A percentile compares a stretch with the other conserved stretches of the same genome.
Evolutionary conservation across 2,888 invertebrate species (phyloP).

Genomic region (Onchidella celtica): DNA sequence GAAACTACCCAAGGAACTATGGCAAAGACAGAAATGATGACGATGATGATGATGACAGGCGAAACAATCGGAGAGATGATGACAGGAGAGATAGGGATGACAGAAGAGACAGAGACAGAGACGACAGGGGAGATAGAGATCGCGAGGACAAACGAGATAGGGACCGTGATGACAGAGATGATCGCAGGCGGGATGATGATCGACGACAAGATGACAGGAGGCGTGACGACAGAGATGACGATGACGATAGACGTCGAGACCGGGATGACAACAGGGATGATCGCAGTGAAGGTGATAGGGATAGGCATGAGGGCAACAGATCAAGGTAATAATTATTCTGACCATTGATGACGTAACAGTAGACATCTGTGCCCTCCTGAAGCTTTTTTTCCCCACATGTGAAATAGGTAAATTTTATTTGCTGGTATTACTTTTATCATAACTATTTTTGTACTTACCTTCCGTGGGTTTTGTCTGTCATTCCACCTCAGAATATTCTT

Average conservation of each 20-base stretch:
- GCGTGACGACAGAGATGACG: background rate
- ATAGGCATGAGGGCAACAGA: background rate
- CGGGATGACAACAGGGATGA: background rate
- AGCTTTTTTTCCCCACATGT: no score
- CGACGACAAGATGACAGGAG: background rate
- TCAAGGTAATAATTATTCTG: constrained; percentile 1
- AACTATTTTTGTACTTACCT: no score
- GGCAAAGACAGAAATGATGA: constrained; percentile 22
- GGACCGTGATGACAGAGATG: background rate
- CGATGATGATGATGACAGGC: constrained; percentile 16
- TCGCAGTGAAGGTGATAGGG: no score
- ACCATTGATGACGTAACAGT: no score
- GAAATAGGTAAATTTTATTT: no score
- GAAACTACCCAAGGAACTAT: constrained; percentile 1
- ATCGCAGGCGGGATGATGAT: background rate
- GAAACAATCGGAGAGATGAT: constrained; percentile 9
- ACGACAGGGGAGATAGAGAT: background rate
- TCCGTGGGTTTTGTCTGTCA: no score
- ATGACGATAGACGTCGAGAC: background rate
- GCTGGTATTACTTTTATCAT: no score
- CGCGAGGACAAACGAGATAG: background rate
- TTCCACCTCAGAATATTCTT: no score
- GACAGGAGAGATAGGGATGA: constrained; percentile 21
- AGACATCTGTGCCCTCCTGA: no score
- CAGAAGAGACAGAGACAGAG: background rate